Evolutionary conservation across 2,113 vertebrate genomes (phyloP), one percentile per base, ranked within the genome.

Genomic region (Calyptommatus sinebrachiatus): DNA sequence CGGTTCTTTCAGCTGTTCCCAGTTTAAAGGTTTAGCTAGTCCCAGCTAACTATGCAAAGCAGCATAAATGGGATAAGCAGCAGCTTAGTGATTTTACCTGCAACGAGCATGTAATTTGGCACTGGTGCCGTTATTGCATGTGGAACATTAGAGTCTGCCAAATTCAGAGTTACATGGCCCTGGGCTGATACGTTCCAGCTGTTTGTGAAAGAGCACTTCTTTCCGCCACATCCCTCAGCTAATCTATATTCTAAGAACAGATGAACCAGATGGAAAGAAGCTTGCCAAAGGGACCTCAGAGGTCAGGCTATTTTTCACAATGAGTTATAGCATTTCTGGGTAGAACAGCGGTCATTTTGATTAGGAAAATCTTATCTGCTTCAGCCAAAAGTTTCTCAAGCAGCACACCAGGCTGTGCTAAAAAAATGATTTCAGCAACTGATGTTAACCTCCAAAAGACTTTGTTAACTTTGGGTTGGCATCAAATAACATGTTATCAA

Each of bases 281-380:
- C 46, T 73, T 76, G 57, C 71, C 85, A 80, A 82, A 71, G 50
- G 50, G 84, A 48, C 35, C 20, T 18, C 9, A 4, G 76, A 50
- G 41, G 35, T 73, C 70, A 78, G 20, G n/a, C 31, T 5, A 2
- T 16, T 5, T 62, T 79, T 65, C 50, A 71, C 63, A 48, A 22
- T 0, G 0, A 61, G 80, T 77, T 71, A 63, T 18, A 71, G 63
- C 31, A 82, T 75, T 71, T 82, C 5, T 79, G 14, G 9, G 21
- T 68, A 73, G 48, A 20, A 2, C 6, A n/a, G 73, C 28, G 1
- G 31, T 74, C 22, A 26, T 3, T 31, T 3, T 22, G 11, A 35
- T 29, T 2, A 3, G 53, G 77, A 69, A 80, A 78, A 66, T 5
- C 0, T 21, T 50, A 2, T 77, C 78, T 24, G 24, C 22, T 79